phyloP scores from a whole-genome alignment of 2,113 vertebrate species.

The Polypterus senegalus region DNA sequence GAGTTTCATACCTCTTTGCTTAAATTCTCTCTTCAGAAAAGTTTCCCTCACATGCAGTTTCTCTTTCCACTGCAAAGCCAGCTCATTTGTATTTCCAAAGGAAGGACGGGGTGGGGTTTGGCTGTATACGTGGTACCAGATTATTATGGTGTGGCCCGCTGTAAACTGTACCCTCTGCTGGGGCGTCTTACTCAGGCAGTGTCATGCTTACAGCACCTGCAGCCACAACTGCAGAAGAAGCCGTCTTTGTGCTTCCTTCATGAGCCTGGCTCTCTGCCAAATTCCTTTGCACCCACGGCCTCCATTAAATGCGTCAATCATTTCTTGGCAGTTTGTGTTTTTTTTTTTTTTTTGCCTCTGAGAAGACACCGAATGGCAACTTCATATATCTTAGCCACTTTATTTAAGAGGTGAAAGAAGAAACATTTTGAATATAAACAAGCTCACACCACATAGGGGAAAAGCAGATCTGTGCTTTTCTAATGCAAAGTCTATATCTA shows the following conservation, averaged over 20 bases:
- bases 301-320: conserved; percentile 38
- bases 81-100: too few species aligned
- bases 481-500: too few species aligned
- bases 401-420: conserved; percentile 26
- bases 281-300: conserved; percentile 44
- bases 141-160: neutral
- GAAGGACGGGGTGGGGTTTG: too few species aligned
- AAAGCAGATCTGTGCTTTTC: neutral
- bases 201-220: neutral
- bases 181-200: neutral
- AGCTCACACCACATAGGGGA: neutral
- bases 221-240: neutral
- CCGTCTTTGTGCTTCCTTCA: conserved; percentile 21
- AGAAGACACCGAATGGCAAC: conserved; percentile 24
- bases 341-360: neutral
- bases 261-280: conserved; percentile 34
- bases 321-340: conserved; percentile 24
- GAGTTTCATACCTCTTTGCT: too few species aligned
- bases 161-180: neutral
- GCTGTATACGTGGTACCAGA: too few species aligned
- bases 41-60: too few species aligned
- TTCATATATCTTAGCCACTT: conserved; percentile 23
- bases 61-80: too few species aligned
- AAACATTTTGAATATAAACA: conserved; percentile 6
- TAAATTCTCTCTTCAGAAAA: too few species aligned